Percentiles rank a stretch among this genome's conserved stretches.
phyloP scores from a whole-genome alignment of 2,888 invertebrate species.

The Amphipoea lucens region DNA sequence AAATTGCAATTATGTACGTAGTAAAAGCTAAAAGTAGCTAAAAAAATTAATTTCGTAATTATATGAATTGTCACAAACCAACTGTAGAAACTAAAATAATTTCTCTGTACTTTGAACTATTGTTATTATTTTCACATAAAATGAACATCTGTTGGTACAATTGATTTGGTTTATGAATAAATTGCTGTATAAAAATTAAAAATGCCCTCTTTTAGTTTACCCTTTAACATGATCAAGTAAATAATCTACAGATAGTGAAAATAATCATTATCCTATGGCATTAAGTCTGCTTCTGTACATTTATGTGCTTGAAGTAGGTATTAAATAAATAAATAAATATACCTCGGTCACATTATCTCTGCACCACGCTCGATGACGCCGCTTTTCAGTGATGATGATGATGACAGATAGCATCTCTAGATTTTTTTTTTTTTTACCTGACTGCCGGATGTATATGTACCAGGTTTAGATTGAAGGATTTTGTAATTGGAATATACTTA shows the following conservation, averaged over 20 bases:
- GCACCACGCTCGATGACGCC: too few relatives aligned
- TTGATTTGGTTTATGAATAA: conserved; percentile 47
- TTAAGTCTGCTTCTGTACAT: too few relatives aligned
- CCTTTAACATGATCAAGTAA: neutral
- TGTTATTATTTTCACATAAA: conserved; percentile 1
- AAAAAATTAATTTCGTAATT: conserved; percentile 20
- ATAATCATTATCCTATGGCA: too few relatives aligned
- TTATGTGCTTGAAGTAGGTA: too few relatives aligned
- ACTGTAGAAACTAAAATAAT: conserved; percentile 20
- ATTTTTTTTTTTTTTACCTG: too few relatives aligned
- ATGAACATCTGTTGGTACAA: conserved; percentile 37
- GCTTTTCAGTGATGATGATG: too few relatives aligned
- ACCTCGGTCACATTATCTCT: too few relatives aligned
- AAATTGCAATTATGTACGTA: conserved; percentile 36
- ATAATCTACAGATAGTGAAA: neutral
- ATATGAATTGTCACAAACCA: conserved; percentile 26
- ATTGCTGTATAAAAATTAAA: conserved; percentile 26
- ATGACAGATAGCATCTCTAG: too few relatives aligned
- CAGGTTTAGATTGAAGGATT: too few relatives aligned
- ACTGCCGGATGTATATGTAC: too few relatives aligned
- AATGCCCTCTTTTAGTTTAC: neutral
- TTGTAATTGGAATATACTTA: too few relatives aligned
- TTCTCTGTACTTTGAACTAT: conserved; percentile 13
- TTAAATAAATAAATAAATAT: too few relatives aligned
- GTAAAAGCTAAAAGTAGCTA: conserved; percentile 10